Base-by-base conservation (phyloP, 2,888 invertebrate species). In the Pseudanteris insignis region DNA sequence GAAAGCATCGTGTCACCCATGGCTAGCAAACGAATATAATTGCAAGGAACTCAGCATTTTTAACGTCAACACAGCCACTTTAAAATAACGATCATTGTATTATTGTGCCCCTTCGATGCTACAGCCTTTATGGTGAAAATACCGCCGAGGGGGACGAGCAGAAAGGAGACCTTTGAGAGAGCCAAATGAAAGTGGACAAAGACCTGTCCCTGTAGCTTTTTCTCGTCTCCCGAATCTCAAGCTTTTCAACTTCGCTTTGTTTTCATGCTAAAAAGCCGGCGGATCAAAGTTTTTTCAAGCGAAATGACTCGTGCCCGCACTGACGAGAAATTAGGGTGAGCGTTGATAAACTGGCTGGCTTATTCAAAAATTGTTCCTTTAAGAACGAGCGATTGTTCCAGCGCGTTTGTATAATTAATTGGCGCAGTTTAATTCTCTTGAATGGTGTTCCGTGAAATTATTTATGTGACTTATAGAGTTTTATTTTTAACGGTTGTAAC, bases 21-120 rank as follows among this genome's bases (percentile, higher is more conserved):
- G n/a, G n/a, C n/a, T n/a, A n/a, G n/a, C n/a, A n/a, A n/a, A n/a
- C 67, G 68, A 70, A 69, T 74, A 71, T 76, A 76, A 77, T 77
- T 77, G 72, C 72, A 68, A 70, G 73, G 72, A 74, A 72, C 71
- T 71, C 70, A 71, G 69, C 43, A 69, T 66, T 70, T 74, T 76
- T 74, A 74, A 74, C 74, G 72, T 72, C 70, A 70, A 70, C 71
- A 72, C 68, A 67, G 73, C 70, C 70, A 72, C 75, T 74, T 75
- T 69, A 67, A 72, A 63, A 68, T 68, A 69, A 71, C 67, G 67
- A 68, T 68, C 70, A 67, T 73, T 72, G 70, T 71, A 70, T 77
- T 74, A 76, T 76, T 75, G 75, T 75, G 75, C 36, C 8, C 44
- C 74, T 73, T 73, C 70, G 73, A 70, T 71, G 70, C 71, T 70